Conservation (phyloP, 2,888 invertebrate genomes). For the Protodeltote pygarga region DNA sequence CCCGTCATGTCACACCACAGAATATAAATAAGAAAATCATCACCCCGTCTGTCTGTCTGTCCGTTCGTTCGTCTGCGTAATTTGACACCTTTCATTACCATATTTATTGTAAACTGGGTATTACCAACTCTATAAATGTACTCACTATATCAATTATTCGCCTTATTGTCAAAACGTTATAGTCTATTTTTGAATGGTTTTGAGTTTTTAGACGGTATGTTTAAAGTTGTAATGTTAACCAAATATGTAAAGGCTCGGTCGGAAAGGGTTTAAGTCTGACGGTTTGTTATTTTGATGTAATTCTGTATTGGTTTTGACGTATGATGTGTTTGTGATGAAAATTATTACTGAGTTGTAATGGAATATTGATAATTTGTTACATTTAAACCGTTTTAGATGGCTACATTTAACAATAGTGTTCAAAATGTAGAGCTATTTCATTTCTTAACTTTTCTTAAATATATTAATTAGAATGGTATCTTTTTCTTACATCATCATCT, state of each 20-base stretch:
- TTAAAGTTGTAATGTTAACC: slow-evolving; percentile 53
- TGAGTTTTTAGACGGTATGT: slow-evolving; percentile 3
- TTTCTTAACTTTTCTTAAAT: too few species aligned
- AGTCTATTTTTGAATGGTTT: slow-evolving; percentile 27
- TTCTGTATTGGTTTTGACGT: slow-evolving; percentile 53
- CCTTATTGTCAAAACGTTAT: slow-evolving; percentile 13
- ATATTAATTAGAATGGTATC: not conserved
- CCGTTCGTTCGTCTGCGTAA: slow-evolving; percentile 75
- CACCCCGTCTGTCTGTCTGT: slow-evolving; percentile 68
- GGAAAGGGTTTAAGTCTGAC: slow-evolving; percentile 55
- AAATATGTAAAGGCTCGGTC: slow-evolving; percentile 65
- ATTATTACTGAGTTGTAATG: slow-evolving; percentile 43
- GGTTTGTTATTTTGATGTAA: slow-evolving; percentile 53
- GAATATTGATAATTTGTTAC: slow-evolving; percentile 12
- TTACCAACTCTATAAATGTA: slow-evolving; percentile 32
- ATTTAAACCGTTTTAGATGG: not conserved
- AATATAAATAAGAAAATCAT: slow-evolving; percentile 79
- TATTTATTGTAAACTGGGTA: slow-evolving; percentile 76
- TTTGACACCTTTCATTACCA: slow-evolving; percentile 86
- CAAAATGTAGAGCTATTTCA: not conserved
- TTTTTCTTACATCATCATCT: not conserved
- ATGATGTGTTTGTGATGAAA: slow-evolving; percentile 37
- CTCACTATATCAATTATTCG: not conserved
- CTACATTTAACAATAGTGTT: not conserved
- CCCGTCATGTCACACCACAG: slow-evolving; percentile 50